Percentiles rank a stretch among this genome's conserved stretches.
Evolutionary conservation across 2,797 vertebrate genomes (phyloP).

Genomic region (Pempheris klunzingeri): DNA sequence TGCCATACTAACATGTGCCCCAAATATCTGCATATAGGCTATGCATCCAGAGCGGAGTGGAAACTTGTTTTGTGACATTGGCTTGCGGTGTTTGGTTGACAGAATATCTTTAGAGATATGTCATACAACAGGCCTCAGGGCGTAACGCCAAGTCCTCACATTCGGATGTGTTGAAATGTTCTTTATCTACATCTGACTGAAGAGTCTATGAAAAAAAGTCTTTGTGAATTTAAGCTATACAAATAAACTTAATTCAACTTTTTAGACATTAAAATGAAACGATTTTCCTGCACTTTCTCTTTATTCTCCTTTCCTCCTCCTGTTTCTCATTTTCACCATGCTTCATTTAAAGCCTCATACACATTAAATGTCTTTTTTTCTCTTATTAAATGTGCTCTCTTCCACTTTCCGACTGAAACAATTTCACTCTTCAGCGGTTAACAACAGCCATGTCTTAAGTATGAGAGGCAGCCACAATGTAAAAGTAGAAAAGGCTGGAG

Average conservation of each 20-base stretch:
- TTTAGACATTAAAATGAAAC: conserved; percentile 1
- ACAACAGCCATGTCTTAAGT: conserved; percentile 31
- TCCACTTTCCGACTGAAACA: conserved; percentile 21
- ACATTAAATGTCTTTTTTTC: conserved; percentile 35
- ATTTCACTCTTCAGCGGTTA: conserved; percentile 63
- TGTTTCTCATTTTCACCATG: conserved; percentile 23
- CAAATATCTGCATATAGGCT: conserved; percentile 53
- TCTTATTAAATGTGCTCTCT: conserved; percentile 20
- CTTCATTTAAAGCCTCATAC: conserved; percentile 36
- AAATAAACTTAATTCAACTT: not conserved
- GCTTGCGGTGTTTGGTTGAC: conserved; percentile 1
- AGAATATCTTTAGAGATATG: conserved; percentile 23
- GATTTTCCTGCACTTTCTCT: not conserved
- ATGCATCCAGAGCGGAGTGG: conserved; percentile 32
- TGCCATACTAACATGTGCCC: conserved; percentile 49
- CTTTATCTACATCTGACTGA: not conserved
- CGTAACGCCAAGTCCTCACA: not conserved
- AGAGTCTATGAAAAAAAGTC: conserved; percentile 1
- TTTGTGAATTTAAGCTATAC: not conserved
- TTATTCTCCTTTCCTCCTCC: not conserved
- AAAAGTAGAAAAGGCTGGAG: conserved; percentile 18
- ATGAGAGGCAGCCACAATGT: conserved; percentile 37
- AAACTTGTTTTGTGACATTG: conserved; percentile 32
- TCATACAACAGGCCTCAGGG: conserved; percentile 23
- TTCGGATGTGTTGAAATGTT: not conserved